Evolutionary conservation across 1,140 invertebrate species (phyloP).

Genomic region (Mya arenaria): DNA sequence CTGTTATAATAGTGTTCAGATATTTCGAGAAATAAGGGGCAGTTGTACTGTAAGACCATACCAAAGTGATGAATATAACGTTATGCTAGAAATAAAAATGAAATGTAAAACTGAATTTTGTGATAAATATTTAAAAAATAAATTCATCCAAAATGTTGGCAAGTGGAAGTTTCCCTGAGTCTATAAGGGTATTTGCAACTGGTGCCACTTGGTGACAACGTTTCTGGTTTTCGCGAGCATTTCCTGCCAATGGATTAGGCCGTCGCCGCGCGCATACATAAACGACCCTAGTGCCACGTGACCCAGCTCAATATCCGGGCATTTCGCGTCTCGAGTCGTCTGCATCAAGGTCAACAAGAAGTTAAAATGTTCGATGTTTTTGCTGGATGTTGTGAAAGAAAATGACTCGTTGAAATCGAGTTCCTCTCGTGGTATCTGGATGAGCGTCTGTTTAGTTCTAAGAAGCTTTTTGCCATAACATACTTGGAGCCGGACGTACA

Average conservation of each 20-base stretch:
- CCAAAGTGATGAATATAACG: too few species aligned
- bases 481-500: conserved; percentile 74
- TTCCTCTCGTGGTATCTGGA: conserved; percentile 61
- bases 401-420: conserved; percentile 77
- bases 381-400: conserved; percentile 73
- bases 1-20: too few species aligned
- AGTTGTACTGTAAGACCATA: too few species aligned
- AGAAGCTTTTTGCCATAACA: conserved; percentile 74
- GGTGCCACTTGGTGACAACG: conserved; percentile 70
- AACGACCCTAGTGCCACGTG: conserved; percentile 77
- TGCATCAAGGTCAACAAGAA: conserved; percentile 72
- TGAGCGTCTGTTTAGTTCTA: conserved; percentile 76
- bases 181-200: too few species aligned
- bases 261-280: conserved; percentile 79
- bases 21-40: too few species aligned
- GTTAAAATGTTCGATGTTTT: conserved; percentile 75
- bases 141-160: too few species aligned
- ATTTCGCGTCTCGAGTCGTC: conserved; percentile 41
- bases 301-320: conserved; percentile 72
- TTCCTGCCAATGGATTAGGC: conserved; percentile 80
- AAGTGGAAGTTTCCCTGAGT: too few species aligned
- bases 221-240: conserved; percentile 74
- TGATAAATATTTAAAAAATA: too few species aligned
- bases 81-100: too few species aligned
- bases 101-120: too few species aligned